Conservation (phyloP, 2,113 vertebrate genomes). For the Neodon shergylaensis region DNA sequence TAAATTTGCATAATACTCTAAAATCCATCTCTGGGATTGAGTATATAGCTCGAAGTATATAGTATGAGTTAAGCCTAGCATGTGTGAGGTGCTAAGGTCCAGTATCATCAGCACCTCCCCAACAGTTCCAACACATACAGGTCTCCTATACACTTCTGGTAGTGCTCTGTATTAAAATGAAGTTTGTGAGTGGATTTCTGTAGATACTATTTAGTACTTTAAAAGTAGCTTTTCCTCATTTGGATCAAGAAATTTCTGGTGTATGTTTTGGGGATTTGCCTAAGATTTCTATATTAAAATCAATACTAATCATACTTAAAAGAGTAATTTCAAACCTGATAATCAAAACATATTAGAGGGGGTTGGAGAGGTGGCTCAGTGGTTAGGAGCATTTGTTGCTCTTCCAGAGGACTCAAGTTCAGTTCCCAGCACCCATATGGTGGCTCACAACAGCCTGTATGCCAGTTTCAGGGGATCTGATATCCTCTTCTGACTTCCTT, state of each 20-base stretch:
- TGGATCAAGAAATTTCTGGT: background rate
- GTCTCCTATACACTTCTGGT: background rate
- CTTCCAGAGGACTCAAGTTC: too few relatives aligned
- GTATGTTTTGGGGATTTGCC: too few relatives aligned
- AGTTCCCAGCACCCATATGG: too few relatives aligned
- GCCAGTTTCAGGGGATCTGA: too few relatives aligned
- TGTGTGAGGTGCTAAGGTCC: background rate
- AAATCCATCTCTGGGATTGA: background rate
- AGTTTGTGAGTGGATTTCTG: background rate
- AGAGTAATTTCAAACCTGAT: background rate
- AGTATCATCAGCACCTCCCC: background rate
- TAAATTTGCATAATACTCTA: background rate
- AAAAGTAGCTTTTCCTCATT: slow-evolving; percentile 25
- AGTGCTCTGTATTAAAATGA: background rate
- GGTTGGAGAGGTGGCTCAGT: too few relatives aligned
- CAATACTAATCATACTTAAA: background rate
- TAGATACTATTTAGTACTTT: slow-evolving; percentile 44
- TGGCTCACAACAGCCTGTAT: too few relatives aligned
- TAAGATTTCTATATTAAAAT: background rate
- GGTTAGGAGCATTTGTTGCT: too few relatives aligned
- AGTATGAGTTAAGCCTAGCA: background rate
- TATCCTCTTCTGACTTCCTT: too few relatives aligned
- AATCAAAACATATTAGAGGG: background rate
- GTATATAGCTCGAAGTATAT: background rate
- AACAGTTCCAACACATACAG: background rate